A percentile compares a stretch with the other conserved stretches of the same genome.
These are phyloP conservation scores for Pheucticus melanocephalus DNA, from an alignment of 2,113 vertebrate species.

Conservation along the genomic window DNA sequence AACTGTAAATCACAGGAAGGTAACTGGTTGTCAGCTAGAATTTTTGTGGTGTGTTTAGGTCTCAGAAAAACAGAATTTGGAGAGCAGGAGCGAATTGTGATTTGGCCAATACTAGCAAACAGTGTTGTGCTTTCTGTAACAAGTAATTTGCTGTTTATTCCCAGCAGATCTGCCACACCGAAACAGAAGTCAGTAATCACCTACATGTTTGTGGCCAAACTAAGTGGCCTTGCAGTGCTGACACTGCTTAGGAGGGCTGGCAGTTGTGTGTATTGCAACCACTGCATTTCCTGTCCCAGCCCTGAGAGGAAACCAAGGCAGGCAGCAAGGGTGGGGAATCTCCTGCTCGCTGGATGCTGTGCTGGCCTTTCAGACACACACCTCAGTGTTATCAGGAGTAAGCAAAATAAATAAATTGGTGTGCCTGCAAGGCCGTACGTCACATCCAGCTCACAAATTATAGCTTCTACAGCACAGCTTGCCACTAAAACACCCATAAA, in stretches of 20 bases:
- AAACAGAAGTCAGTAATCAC: background rate
- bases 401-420: background rate
- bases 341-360: background rate
- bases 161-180: background rate
- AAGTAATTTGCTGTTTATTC: background rate
- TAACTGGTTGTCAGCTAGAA: background rate
- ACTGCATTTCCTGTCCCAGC: constrained; percentile 8
- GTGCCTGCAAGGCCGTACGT: background rate
- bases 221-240: background rate
- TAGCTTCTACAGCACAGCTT: background rate
- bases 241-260: background rate
- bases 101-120: background rate
- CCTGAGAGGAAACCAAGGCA: constrained; percentile 8
- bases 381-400: background rate
- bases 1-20: background rate
- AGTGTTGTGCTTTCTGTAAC: background rate
- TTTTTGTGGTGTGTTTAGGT: background rate
- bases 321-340: constrained; percentile 17
- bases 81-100: background rate
- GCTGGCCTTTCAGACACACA: background rate
- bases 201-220: background rate
- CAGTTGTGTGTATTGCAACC: background rate
- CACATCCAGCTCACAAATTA: background rate
- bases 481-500: background rate
- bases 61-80: background rate